Base-by-base conservation (phyloP, 1,140 invertebrate species). In the Lordiphosa collinella region DNA sequence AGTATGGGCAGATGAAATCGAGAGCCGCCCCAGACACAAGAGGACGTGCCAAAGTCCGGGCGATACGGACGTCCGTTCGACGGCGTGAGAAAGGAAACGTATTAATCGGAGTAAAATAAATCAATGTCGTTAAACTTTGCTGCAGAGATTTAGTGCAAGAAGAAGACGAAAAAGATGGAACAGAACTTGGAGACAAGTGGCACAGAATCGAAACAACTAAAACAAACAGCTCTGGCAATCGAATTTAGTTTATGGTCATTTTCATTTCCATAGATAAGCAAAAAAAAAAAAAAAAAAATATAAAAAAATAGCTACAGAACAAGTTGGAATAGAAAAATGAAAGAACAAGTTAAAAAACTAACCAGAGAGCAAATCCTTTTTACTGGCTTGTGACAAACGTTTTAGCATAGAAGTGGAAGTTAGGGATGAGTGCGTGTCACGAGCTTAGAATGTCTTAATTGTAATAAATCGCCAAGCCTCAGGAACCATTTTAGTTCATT, bases 21-120 rank as follows among this genome's bases (percentile, higher is more conserved):
- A 82, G 66, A 75, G 70, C 70, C 47, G 51, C 18, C 41, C 62
- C 63, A 67, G 63, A 71, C 67, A 70, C 9, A 40, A 69, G 61
- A 65, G 48, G 57, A 78, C 76, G 76, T 82, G 76, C 78, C 78
- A 82, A 71, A 76, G 76, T 80, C 76, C 76, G 38, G 57, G 48
- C 25, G 34, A 59, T 34, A 67, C 18, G 38, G 13, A 31, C 44
- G 40, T 13, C 48, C 9, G 31, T 11, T 18, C 10, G 43, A 64
- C 47, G 14, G 11, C 11, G 13, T 12, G 50, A 18, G 18, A 38
- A 46, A 59, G 57, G 59, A 79, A 87, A 85, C 71, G 67, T 80
- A 87, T 87, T 87, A 87, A 87, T 87, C 84, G 84, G 87, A 87
- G 66, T 87, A 56, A 87, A 87, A 87, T 87, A 87, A 87, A 87